Conservation (phyloP, 2,888 invertebrate genomes). For the Xylophagus ater region DNA sequence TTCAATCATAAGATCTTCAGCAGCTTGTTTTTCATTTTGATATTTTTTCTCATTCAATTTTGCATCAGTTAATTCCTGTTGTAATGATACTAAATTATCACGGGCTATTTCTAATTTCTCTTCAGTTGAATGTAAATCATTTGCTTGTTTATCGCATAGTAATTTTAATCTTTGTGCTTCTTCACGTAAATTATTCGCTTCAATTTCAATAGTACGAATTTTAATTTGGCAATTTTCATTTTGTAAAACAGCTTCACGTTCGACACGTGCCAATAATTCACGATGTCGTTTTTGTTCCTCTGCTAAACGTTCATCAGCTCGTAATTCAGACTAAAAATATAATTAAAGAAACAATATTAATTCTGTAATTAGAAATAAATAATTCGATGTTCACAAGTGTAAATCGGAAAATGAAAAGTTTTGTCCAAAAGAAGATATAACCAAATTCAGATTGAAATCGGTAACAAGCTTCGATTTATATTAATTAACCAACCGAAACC, state of each 20-base stretch:
- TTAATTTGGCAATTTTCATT: conserved; percentile 64
- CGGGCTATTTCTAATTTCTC: conserved; percentile 46
- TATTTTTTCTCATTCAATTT: conserved; percentile 46
- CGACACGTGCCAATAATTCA: conserved; percentile 69
- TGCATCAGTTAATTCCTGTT: conserved; percentile 45
- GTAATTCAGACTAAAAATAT: conserved; percentile 55
- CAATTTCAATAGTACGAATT: conserved; percentile 56
- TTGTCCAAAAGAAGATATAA: no score
- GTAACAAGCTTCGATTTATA: no score
- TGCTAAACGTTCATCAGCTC: conserved; percentile 59
- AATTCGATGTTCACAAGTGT: no score
- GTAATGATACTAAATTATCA: conserved; percentile 41
- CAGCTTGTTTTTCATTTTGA: conserved; percentile 38
- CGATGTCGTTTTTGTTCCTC: conserved; percentile 79
- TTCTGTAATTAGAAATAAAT: no score
- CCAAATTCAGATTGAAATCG: no score
- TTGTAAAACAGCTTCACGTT: conserved; percentile 70
- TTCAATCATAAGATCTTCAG: conserved; percentile 50
- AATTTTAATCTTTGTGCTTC: conserved; percentile 49
- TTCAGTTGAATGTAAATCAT: conserved; percentile 44
- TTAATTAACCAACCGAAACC: no score
- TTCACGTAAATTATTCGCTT: conserved; percentile 51
- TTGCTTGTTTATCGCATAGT: conserved; percentile 49
- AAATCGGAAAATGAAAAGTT: no score
- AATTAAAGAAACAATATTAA: no score